phyloP scores from a whole-genome alignment of 2,888 invertebrate genomes.

The Platycheirus rosarum region DNA sequence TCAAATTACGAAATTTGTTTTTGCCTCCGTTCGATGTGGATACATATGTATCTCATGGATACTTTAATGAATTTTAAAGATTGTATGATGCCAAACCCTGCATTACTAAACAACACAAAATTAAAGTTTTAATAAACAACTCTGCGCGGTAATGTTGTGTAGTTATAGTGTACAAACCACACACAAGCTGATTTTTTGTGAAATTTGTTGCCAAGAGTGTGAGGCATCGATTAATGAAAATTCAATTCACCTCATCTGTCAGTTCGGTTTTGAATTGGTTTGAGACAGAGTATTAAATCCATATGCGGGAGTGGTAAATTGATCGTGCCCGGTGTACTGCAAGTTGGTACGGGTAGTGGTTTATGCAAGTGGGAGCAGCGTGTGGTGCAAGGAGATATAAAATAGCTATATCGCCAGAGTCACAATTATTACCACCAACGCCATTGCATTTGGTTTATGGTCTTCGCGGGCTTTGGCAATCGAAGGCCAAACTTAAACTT shows the following conservation, averaged over 20 bases:
- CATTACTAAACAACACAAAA: slow-evolving; percentile 18
- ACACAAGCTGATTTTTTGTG: slow-evolving; percentile 1
- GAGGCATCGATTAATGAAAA: slow-evolving; percentile 26
- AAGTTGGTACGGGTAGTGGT: not conserved
- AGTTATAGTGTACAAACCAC: not conserved
- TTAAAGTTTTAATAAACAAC: slow-evolving; percentile 18
- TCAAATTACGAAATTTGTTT: slow-evolving; percentile 49
- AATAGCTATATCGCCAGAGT: slow-evolving; percentile 29
- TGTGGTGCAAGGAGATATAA: not conserved
- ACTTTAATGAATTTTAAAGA: slow-evolving; percentile 55
- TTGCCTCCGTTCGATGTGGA: slow-evolving; percentile 25
- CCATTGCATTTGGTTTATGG: slow-evolving; percentile 61
- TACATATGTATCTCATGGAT: slow-evolving; percentile 30
- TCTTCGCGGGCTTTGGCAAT: slow-evolving; percentile 55
- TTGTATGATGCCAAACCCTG: slow-evolving; percentile 31
- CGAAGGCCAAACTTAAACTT: slow-evolving; percentile 69
- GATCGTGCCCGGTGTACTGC: slow-evolving; percentile 12
- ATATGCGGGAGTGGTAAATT: slow-evolving; percentile 60
- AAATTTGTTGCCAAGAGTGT: not conserved
- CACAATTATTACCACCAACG: slow-evolving; percentile 68
- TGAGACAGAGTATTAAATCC: slow-evolving; percentile 6
- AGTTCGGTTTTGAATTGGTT: slow-evolving; percentile 45
- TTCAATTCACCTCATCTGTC: slow-evolving; percentile 48
- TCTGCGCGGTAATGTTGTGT: not conserved
- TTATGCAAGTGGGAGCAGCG: slow-evolving; percentile 47